Evolutionary conservation across 2,888 invertebrate genomes (phyloP).

Genomic region (Synanthedon myopaeformis): DNA sequence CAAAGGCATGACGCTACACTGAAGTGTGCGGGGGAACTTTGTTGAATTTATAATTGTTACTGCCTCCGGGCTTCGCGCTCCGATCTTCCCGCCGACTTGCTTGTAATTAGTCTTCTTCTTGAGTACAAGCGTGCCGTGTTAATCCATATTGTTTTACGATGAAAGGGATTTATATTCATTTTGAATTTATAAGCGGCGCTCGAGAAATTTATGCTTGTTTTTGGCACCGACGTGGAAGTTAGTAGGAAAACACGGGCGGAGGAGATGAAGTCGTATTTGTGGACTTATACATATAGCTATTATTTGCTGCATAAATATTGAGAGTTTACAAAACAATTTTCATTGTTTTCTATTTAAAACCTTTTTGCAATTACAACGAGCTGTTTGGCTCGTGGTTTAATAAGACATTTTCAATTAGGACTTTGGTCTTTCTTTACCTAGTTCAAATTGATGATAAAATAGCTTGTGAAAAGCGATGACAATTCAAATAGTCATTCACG

Average conservation of each 20-base stretch:
- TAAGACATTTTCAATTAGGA: too few relatives aligned
- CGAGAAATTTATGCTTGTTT: not conserved
- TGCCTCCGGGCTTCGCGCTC: slow-evolving; percentile 9
- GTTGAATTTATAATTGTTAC: slow-evolving; percentile 27
- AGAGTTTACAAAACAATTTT: too few relatives aligned
- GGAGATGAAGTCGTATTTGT: too few relatives aligned
- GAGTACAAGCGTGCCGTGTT: slow-evolving; percentile 6
- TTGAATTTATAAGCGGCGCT: not conserved
- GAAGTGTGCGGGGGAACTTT: slow-evolving; percentile 11
- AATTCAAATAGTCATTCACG: not conserved
- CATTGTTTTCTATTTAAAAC: too few relatives aligned
- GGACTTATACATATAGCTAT: too few relatives aligned
- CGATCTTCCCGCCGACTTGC: slow-evolving; percentile 8
- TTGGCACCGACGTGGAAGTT: not conserved
- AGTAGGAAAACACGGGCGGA: too few relatives aligned
- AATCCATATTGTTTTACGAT: slow-evolving; percentile 7
- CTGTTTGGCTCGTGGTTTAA: too few relatives aligned
- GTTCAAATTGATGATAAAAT: too few relatives aligned
- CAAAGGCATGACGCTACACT: slow-evolving; percentile 10
- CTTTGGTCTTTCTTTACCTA: too few relatives aligned
- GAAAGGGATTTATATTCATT: not conserved
- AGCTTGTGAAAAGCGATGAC: not conserved
- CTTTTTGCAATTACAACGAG: too few relatives aligned
- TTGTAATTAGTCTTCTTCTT: slow-evolving; percentile 15
- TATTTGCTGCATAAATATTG: too few relatives aligned